Base-by-base conservation (phyloP, 2,888 invertebrate genomes). In the Sisyra terminalis region DNA sequence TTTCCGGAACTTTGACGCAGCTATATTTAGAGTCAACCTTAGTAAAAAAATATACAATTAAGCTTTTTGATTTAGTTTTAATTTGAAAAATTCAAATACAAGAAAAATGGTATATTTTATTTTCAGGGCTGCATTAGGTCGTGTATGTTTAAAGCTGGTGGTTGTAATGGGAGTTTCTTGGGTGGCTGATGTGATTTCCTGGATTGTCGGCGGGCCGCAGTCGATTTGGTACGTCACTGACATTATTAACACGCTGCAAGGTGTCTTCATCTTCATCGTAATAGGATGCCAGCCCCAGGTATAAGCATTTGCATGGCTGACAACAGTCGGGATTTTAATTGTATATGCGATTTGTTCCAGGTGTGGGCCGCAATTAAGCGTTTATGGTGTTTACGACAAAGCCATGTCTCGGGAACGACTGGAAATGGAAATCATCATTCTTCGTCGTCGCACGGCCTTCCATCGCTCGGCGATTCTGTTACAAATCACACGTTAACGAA, bases 261-360 rank as follows among this genome's bases (percentile, higher is more conserved):
- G 89, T 49, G 81, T 88, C 43, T 78, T 87, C 60, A 88, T 88
- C 55, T 89, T 88, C 64, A 75, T 84, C 55, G 87, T 88, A 49
- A 85, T 87, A 51, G 88, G 86, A 40, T 86, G 85, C 60, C 87
- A 87, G 67, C 87, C 86, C 45, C 87, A 87, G 68, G 78, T 79
- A 60, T 10, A 18, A 5, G n/a, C n/a, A n/a, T n/a, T n/a, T n/a
- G n/a, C 30, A 29, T 29, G 10, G 30, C 30, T 29, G 30, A 10
- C 30, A 29, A 24, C 24, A 3, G 7, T 24, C 7, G 24, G 24
- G n/a, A n/a, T 24, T 24, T 24, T 24, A 7, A 24, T 5, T 24
- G 24, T 24, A 5, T 3, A 5, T 14, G 14, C 18, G 45, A 36
- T 32, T 45, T 46, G 39, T 49, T 54, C 41, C 55, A 70, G 71